Evolutionary conservation across 2,888 invertebrate species (phyloP).

Genomic region (Nymphalis c-album): DNA sequence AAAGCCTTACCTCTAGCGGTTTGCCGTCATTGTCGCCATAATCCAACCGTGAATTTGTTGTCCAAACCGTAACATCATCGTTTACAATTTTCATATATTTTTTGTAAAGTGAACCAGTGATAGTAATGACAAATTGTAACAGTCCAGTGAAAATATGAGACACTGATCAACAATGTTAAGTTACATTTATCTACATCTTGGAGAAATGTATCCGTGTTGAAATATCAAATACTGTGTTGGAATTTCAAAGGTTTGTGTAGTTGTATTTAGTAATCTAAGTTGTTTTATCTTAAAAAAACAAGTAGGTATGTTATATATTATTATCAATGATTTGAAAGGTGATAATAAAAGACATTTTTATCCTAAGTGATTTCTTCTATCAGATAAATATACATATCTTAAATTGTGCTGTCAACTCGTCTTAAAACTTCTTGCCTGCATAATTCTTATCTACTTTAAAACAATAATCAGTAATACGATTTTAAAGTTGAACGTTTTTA

Average conservation of each 20-base stretch:
- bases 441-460: no score
- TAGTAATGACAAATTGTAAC: slow-evolving; percentile 42
- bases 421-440: not conserved
- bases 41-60: slow-evolving; percentile 65
- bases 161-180: slow-evolving; percentile 61
- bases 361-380: not conserved
- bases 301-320: slow-evolving; percentile 11
- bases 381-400: slow-evolving; percentile 1
- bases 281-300: slow-evolving; percentile 2
- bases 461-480: no score
- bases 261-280: slow-evolving; percentile 6
- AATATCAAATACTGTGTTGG: slow-evolving; percentile 36
- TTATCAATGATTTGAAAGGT: slow-evolving; percentile 6
- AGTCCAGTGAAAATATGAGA: slow-evolving; percentile 60
- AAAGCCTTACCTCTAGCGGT: slow-evolving; percentile 43
- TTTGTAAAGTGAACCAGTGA: slow-evolving; percentile 54
- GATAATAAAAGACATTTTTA: slow-evolving; percentile 8
- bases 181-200: slow-evolving; percentile 57
- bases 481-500: no score
- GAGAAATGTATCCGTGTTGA: slow-evolving; percentile 47
- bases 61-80: slow-evolving; percentile 51
- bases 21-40: slow-evolving; percentile 50
- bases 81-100: slow-evolving; percentile 45
- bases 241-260: slow-evolving; percentile 42
- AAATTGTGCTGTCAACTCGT: not conserved